A percentile compares a stretch with the other conserved stretches of the same genome.
Evolutionary conservation across 2,888 invertebrate species (phyloP).

Genomic region (Pasiphila rectangulata): DNA sequence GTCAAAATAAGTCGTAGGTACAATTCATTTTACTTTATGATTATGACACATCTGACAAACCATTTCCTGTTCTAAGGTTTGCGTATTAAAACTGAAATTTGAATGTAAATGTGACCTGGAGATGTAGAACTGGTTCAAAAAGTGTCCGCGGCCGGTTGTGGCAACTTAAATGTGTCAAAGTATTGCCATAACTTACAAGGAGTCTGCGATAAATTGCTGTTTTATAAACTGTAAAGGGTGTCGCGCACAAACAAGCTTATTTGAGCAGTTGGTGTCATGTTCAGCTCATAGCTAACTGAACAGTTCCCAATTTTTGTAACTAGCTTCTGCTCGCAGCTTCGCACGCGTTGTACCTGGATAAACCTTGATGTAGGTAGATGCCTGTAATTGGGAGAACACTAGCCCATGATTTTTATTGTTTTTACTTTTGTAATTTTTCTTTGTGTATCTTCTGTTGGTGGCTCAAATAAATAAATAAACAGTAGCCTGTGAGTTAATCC

Average conservation of each 20-base stretch:
- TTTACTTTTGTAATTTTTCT: too few relatives aligned
- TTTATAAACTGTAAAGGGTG: conserved; percentile 7
- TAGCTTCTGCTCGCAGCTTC: too few relatives aligned
- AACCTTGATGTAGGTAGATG: too few relatives aligned
- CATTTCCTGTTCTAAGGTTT: conserved; percentile 8
- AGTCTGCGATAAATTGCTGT: conserved; percentile 27
- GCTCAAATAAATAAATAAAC: too few relatives aligned
- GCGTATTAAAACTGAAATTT: conserved; percentile 3
- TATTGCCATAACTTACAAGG: conserved; percentile 23
- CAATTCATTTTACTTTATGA: neutral
- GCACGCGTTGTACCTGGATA: too few relatives aligned
- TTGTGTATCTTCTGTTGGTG: too few relatives aligned
- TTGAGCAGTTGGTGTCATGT: conserved; percentile 4
- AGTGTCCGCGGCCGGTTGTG: conserved; percentile 12
- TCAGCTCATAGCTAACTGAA: too few relatives aligned
- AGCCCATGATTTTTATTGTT: too few relatives aligned
- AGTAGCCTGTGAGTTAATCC: too few relatives aligned
- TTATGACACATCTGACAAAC: neutral
- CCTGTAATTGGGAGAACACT: too few relatives aligned
- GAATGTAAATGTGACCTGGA: conserved; percentile 12
- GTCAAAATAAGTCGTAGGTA: neutral
- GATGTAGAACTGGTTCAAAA: conserved; percentile 12
- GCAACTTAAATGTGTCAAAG: conserved; percentile 21
- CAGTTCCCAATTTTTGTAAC: neutral
- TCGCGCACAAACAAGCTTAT: neutral